A percentile compares a stretch with the other conserved stretches of the same genome.
Conservation (phyloP, 2,888 invertebrate genomes). For the Leucoma salicis region DNA sequence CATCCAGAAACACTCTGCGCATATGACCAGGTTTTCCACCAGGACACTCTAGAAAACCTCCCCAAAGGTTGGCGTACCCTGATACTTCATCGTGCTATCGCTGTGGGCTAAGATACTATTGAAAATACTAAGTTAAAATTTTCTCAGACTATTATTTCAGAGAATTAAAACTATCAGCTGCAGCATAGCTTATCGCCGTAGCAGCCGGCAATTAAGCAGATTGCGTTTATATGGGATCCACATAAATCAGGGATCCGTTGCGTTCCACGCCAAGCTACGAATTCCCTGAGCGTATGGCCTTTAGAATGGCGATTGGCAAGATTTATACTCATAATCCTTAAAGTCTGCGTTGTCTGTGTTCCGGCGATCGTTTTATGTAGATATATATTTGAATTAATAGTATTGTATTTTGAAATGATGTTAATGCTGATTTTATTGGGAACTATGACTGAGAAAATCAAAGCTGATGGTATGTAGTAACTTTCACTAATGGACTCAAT, state of each 20-base stretch:
- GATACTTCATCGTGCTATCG: too few species aligned
- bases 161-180: slow-evolving; percentile 34
- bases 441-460: too few species aligned
- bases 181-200: slow-evolving; percentile 54
- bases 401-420: not conserved
- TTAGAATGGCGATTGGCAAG: slow-evolving; percentile 25
- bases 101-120: too few species aligned
- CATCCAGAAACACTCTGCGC: too few species aligned
- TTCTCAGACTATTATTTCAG: slow-evolving; percentile 13
- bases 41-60: too few species aligned
- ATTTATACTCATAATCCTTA: slow-evolving; percentile 1
- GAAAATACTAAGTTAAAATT: too few species aligned
- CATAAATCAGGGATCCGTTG: slow-evolving; percentile 74
- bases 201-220: slow-evolving; percentile 73
- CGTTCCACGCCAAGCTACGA: slow-evolving; percentile 52
- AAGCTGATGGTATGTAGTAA: too few species aligned
- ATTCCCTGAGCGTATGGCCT: slow-evolving; percentile 52
- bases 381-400: not conserved
- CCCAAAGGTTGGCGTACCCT: too few species aligned
- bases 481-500: too few species aligned
- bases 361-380: not conserved
- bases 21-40: too few species aligned
- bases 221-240: slow-evolving; percentile 78
- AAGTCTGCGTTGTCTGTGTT: not conserved
- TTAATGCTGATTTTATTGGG: not conserved